Evolutionary conservation across 2,113 vertebrate genomes (phyloP).

Genomic region (Sula dactylatra): DNA sequence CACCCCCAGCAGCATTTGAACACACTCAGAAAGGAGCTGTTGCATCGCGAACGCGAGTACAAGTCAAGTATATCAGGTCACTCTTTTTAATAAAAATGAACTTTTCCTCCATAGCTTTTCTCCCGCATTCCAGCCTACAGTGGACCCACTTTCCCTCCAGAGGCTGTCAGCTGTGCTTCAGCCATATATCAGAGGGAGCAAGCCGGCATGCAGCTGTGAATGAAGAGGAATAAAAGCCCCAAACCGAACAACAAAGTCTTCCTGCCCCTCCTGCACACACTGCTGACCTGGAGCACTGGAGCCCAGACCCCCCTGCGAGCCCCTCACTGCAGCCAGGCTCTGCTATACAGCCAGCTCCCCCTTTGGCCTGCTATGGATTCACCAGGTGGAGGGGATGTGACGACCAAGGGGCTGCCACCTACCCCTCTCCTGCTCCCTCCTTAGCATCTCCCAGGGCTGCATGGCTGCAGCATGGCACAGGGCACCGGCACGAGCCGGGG

Average conservation of each 20-base stretch:
- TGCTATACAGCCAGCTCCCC: not conserved
- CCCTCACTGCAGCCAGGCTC: not conserved
- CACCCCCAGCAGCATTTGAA: not conserved
- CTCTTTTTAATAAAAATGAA: not conserved
- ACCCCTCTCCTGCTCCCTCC: not conserved
- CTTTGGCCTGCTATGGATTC: not conserved
- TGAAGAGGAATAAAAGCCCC: not conserved
- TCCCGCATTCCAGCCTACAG: not conserved
- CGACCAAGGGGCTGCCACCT: not conserved
- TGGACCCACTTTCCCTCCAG: accelerated
- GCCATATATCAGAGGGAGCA: not conserved
- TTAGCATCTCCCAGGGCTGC: not conserved
- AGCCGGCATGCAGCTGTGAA: not conserved
- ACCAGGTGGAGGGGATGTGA: not conserved
- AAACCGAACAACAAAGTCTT: not conserved
- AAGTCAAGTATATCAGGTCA: not conserved
- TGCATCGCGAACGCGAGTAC: not conserved
- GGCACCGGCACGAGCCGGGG: not conserved
- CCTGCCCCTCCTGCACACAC: not conserved
- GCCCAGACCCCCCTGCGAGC: not conserved
- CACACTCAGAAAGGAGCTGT: not conserved
- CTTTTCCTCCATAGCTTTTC: not conserved
- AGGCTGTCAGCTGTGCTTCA: not conserved
- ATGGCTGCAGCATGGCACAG: not conserved
- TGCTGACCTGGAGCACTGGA: accelerated